Percentiles rank a stretch among this genome's conserved stretches.
These are phyloP conservation scores for Athalia rosae DNA, from an alignment of 2,888 invertebrate species.

Conservation along the genomic window DNA sequence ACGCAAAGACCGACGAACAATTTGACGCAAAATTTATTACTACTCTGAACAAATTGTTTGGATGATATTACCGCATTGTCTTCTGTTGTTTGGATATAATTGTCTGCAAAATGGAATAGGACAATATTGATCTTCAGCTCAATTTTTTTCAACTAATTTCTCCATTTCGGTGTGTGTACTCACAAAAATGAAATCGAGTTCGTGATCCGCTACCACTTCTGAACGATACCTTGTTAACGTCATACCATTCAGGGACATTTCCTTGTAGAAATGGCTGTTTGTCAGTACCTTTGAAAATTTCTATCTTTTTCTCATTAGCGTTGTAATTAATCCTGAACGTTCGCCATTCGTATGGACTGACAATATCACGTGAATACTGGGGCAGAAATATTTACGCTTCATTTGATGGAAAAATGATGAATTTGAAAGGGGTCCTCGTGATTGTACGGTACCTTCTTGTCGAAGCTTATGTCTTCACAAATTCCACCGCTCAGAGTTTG, in stretches of 20 bases:
- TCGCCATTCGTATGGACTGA: conserved; percentile 1
- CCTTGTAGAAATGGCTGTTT: conserved; percentile 28
- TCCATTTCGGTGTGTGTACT: conserved; percentile 37
- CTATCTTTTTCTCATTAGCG: not conserved
- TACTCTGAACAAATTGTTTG: conserved; percentile 37
- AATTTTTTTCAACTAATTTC: conserved; percentile 8
- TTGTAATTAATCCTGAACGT: conserved; percentile 18
- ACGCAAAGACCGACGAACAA: conserved; percentile 57
- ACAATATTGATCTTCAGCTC: not conserved
- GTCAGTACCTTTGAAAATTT: conserved; percentile 20
- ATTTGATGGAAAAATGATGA: not conserved
- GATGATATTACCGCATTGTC: conserved; percentile 48
- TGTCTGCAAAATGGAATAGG: conserved; percentile 49
- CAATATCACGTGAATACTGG: conserved; percentile 47
- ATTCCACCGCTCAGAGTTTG: not conserved
- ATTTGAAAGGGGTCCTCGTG: no score
- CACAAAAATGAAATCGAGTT: conserved; percentile 58
- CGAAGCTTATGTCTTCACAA: no score
- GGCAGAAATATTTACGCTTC: not conserved
- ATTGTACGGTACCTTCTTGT: no score
- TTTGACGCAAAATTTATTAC: conserved; percentile 54
- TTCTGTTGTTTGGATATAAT: conserved; percentile 49
- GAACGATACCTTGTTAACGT: conserved; percentile 47
- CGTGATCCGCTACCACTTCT: conserved; percentile 45
- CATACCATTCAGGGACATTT: not conserved